Percentiles rank a stretch among this genome's conserved stretches.
Evolutionary conservation across 2,797 vertebrate genomes (phyloP).

Genomic region (Pipistrellus kuhlii): DNA sequence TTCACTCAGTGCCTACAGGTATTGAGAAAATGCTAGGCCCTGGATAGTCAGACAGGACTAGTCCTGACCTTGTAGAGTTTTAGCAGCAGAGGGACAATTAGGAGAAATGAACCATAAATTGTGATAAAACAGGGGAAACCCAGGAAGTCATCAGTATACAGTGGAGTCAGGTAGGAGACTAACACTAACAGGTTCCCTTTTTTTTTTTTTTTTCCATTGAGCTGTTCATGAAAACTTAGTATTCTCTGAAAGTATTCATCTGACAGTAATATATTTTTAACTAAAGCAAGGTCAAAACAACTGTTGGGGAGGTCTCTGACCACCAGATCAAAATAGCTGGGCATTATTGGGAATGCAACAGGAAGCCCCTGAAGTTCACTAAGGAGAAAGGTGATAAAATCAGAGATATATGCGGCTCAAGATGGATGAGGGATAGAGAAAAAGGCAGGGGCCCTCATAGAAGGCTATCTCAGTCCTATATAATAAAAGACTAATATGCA

Average conservation of each 20-base stretch:
- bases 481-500: too few relatives aligned
- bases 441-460: neutral
- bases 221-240: neutral
- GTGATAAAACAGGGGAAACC: neutral
- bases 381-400: constrained; percentile 22
- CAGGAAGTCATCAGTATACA: neutral
- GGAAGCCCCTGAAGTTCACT: neutral
- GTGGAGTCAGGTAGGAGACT: neutral
- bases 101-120: neutral
- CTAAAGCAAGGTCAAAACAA: neutral
- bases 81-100: neutral
- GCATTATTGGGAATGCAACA: neutral
- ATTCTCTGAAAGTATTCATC: neutral
- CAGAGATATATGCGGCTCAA: neutral
- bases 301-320: neutral
- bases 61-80: neutral
- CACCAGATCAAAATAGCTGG: neutral
- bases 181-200: neutral
- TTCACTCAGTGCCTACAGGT: neutral
- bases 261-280: constrained; percentile 17
- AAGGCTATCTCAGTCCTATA: neutral
- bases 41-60: neutral
- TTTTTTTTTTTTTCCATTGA: neutral
- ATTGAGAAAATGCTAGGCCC: neutral
- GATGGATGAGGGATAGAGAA: neutral